Evolutionary conservation across 2,888 invertebrate species (phyloP), one percentile per base, ranked within the genome.

Genomic region (Volucella inflata): DNA sequence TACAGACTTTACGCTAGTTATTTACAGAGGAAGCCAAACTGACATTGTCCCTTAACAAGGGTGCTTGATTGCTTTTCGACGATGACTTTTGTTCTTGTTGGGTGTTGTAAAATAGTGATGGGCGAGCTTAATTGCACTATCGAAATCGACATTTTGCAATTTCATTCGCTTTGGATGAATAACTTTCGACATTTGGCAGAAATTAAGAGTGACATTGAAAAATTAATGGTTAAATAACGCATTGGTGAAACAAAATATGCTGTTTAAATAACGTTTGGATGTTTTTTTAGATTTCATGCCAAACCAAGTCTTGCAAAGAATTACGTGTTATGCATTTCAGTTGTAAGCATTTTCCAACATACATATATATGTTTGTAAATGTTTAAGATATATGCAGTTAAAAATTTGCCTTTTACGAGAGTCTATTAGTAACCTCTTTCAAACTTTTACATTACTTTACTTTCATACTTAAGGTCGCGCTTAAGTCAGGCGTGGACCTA

Each of bases 1-100:
- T 64, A 70, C 46, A 59, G 48, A n/a, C 42, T 68, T 21, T 21
- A 74, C 40, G 62, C 70, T 80, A 74, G 70, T 84, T 75, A 70
- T 53, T 65, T 70, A 65, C 48, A 59, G 72, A 67, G 78, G 71
- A 53, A 80, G 55, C 40, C 80, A 84, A 80, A 80, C 70, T 84
- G 80, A 80, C 84, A 76, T 55, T 75, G 84, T 84, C 75, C 65
- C 62, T 84, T 84, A 65, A 80, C 84, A 84, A 80, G 80, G 76
- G 80, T 80, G 71, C 84, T 84, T 84, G 75, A 84, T 84, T 84
- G 84, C 84, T 84, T 84, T 84, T 84, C 76, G 80, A 80, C 84
- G 84, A 79, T 80, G 75, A 80, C 80, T 75, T 84, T 84, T 84
- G 79, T 80, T 76, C 60, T 71, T 83, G 72, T 79, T 84, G 65